Evolutionary conservation across 2,797 vertebrate species (phyloP).

Genomic region (Acanthurus tractus): DNA sequence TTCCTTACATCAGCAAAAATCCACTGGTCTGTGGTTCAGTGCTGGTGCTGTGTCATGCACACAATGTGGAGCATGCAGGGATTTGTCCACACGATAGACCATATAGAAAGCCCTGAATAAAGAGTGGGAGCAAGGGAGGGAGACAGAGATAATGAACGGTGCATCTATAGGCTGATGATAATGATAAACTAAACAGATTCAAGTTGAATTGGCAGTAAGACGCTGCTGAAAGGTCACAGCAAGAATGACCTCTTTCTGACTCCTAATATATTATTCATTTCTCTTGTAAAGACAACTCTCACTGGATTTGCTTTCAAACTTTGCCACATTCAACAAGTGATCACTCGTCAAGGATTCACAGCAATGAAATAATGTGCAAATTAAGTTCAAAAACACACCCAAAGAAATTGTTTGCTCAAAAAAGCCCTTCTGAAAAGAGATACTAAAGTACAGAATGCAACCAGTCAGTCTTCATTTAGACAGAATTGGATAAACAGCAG

Average conservation of each 20-base stretch:
- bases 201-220: not conserved
- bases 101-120: conserved; percentile 60
- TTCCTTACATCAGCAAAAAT: conserved; percentile 72
- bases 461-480: conserved; percentile 25
- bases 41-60: conserved; percentile 63
- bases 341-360: conserved; percentile 11
- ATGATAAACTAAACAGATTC: not conserved
- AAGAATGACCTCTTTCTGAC: conserved; percentile 17
- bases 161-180: not conserved
- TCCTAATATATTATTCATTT: conserved; percentile 19
- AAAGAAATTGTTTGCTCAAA: not conserved
- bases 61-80: conserved; percentile 64
- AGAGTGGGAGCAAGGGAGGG: not conserved
- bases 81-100: conserved; percentile 52
- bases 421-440: conserved; percentile 18
- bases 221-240: conserved; percentile 9
- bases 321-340: conserved; percentile 32
- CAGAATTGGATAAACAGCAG: conserved; percentile 54
- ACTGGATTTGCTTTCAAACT: conserved; percentile 13
- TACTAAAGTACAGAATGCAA: not conserved
- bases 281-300: conserved; percentile 39
- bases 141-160: conserved; percentile 17
- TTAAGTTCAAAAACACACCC: conserved; percentile 1
- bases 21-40: conserved; percentile 63
- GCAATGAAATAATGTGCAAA: conserved; percentile 1